Evolutionary conservation across 2,797 vertebrate genomes (phyloP), one percentile per base, ranked within the genome.

Genomic region (Alauda arvensis): DNA sequence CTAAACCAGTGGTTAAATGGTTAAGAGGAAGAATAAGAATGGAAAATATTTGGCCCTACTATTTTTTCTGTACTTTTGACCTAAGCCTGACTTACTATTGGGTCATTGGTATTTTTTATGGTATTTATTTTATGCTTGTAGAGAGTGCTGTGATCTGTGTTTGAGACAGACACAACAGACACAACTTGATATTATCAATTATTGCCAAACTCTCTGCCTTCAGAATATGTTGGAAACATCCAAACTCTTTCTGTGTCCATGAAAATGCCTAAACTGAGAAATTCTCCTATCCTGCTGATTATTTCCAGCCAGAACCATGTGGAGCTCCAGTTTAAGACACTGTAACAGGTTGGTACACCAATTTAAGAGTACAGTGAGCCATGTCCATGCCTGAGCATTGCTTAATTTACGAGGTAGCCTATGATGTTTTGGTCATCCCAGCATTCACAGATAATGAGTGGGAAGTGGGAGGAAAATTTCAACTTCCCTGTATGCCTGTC

Each of bases 301-400:
- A 29, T 4, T 19, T 20, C 34, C 3, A 4, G 26, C n/a, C 53
- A 56, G 29, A 85, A 45, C 19, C 5, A 5, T 10, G 4, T 2
- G 70, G 12, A 21, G 14, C 14, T 75, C 5, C 24, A 51, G 53
- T 77, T 79, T 34, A 60, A 31, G 20, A 9, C 25, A 17, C 10
- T 33, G 12, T 31, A 13, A 25, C 56, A 51, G 3, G 3, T 43
- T 68, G 62, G 24, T 14, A 26, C 12, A 33, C 9, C 9, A 34
- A 37, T 42, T 49, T 68, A 49, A 21, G 25, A 48, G 19, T 37
- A 37, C 11, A 14, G 5, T 28, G 25, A 82, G 13, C 13, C 11
- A 34, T 12, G 12, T 31, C 28, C 3, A 1, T 23, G 45, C 3
- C 28, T 2, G 1, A 67, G 8, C 25, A n/a, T 5, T 31, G 5